Percentiles rank a stretch among this genome's conserved stretches.
These are phyloP conservation scores for Toxotes jaculatrix DNA, from an alignment of 2,113 vertebrate species.

Conservation along the genomic window DNA sequence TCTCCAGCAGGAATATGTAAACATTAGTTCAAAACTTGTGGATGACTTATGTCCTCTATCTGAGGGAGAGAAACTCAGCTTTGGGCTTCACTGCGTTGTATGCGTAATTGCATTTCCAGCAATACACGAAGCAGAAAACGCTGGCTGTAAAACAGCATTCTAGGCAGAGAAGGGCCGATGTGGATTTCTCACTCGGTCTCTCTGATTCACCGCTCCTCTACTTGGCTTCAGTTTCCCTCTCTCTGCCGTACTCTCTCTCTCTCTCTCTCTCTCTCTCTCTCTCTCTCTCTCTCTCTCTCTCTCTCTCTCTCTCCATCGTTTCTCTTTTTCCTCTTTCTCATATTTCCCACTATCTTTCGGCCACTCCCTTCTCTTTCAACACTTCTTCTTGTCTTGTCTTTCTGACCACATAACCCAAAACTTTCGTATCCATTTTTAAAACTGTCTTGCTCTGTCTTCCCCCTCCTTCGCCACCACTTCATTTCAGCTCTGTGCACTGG, in stretches of 20 bases:
- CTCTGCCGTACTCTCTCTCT: neutral
- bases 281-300: too few species aligned
- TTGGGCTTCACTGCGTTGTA: slow-evolving; percentile 12
- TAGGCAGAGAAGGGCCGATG: slow-evolving; percentile 30
- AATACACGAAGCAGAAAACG: slow-evolving; percentile 33
- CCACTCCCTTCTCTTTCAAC: neutral
- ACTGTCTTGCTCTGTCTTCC: neutral
- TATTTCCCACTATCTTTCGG: neutral
- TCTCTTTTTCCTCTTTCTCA: neutral
- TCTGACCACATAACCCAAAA: neutral
- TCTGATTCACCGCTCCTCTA: slow-evolving; percentile 36
- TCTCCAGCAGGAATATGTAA: neutral
- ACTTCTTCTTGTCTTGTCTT: neutral
- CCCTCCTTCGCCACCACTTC: slow-evolving; percentile 16
- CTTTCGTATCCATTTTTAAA: neutral
- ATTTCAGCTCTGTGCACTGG: slow-evolving; percentile 14
- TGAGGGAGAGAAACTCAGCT: slow-evolving; percentile 10
- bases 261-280: neutral
- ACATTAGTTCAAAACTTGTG: neutral
- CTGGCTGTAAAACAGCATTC: slow-evolving; percentile 56
- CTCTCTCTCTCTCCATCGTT: neutral
- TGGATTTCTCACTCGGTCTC: slow-evolving; percentile 44
- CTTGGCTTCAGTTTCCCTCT: slow-evolving; percentile 2
- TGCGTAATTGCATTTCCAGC: slow-evolving; percentile 66
- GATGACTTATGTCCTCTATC: neutral